Conservation (phyloP, 2,113 vertebrate species). For the Hippocampus guttulatus region DNA sequence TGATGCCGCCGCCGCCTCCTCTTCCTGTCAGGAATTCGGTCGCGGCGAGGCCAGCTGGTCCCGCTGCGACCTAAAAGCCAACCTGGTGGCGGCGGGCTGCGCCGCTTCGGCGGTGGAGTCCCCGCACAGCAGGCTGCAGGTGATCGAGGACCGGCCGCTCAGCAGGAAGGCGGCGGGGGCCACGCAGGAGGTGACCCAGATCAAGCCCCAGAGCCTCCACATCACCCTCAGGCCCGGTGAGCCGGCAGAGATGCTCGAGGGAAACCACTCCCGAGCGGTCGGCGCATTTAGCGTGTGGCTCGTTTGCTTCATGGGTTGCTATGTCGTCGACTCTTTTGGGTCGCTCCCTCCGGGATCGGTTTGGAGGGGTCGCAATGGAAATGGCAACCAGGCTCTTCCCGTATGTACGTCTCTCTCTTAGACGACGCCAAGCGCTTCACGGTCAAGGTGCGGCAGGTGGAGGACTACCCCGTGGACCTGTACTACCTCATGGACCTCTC, state of each 20-base stretch:
- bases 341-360: too few relatives aligned
- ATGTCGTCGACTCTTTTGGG: too few relatives aligned
- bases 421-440: constrained; percentile 87
- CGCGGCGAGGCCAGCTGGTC: constrained; percentile 60
- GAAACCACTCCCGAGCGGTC: too few relatives aligned
- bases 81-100: constrained; percentile 77
- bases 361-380: too few relatives aligned
- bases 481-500: constrained; percentile 99
- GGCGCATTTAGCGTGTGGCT: too few relatives aligned
- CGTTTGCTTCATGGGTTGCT: too few relatives aligned
- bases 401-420: constrained; percentile 40
- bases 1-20: accelerated
- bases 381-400: too few relatives aligned
- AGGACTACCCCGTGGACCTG: constrained; percentile 95
- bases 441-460: constrained; percentile 89
- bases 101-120: constrained; percentile 69
- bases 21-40: constrained; percentile 62
- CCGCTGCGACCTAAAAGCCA: constrained; percentile 81
- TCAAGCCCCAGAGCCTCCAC: constrained; percentile 85
- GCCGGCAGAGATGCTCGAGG: constrained; percentile 15
- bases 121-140: constrained; percentile 71
- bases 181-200: constrained; percentile 82
- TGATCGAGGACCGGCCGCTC: constrained; percentile 78
- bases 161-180: constrained; percentile 83
- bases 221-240: constrained; percentile 87